Evolutionary conservation across 2,113 vertebrate species (phyloP).

Genomic region (Piaya cayana): DNA sequence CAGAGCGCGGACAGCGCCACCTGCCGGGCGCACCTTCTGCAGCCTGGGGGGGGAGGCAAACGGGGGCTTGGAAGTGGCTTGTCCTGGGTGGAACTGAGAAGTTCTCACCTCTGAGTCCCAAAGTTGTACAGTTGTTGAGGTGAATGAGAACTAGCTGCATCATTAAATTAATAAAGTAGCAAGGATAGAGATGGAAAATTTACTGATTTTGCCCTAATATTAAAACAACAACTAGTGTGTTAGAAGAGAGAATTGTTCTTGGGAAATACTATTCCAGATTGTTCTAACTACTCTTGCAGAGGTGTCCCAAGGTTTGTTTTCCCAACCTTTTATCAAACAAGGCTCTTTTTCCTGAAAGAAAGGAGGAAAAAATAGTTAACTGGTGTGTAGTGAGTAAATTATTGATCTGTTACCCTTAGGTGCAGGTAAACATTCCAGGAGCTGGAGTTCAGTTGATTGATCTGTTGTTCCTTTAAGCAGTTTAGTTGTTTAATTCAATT

Average conservation of each 20-base stretch:
- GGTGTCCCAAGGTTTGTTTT: not conserved
- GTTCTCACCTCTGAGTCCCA: not conserved
- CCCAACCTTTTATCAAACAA: not conserved
- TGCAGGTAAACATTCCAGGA: slow-evolving; percentile 1
- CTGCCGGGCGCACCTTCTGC: not conserved
- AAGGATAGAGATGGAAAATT: not conserved
- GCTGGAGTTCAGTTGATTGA: not conserved
- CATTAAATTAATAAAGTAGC: not conserved
- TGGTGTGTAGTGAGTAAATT: not conserved
- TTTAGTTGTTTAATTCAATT: slow-evolving; percentile 6
- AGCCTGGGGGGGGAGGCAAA: no score
- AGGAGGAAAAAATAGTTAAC: not conserved
- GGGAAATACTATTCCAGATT: not conserved
- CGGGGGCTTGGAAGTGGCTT: not conserved
- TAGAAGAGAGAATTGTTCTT: not conserved
- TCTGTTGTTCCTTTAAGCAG: slow-evolving; percentile 31
- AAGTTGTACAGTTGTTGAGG: not conserved
- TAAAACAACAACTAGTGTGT: not conserved
- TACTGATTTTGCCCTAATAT: not conserved
- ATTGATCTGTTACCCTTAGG: not conserved
- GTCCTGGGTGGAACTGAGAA: not conserved
- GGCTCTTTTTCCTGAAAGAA: not conserved
- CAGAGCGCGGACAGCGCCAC: not conserved
- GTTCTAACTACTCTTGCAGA: not conserved
- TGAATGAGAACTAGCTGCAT: not conserved